phyloP scores from a whole-genome alignment of 1,140 invertebrate species.

The Melitaea cinxia region DNA sequence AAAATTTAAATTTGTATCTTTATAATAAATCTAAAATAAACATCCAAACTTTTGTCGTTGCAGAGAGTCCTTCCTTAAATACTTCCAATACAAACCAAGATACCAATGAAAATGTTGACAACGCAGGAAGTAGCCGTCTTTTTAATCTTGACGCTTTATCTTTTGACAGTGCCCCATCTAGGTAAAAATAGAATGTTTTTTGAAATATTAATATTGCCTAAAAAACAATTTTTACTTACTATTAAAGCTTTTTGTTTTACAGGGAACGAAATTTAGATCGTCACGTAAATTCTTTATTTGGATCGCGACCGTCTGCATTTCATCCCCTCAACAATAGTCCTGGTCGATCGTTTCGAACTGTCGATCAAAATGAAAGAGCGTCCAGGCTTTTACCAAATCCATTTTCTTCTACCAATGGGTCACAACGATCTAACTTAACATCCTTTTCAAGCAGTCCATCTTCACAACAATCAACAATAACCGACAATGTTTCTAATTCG shows the following conservation, averaged over 20 bases:
- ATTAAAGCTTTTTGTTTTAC: slow-evolving; percentile 30
- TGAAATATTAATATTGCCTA: background rate
- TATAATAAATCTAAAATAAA: no score
- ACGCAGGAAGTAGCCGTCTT: slow-evolving; percentile 55
- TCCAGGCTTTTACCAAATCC: slow-evolving; percentile 68
- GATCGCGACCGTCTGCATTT: slow-evolving; percentile 70
- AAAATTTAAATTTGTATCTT: background rate
- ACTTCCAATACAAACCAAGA: slow-evolving; percentile 51
- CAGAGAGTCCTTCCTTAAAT: slow-evolving; percentile 46
- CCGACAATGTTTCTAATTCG: slow-evolving; percentile 45
- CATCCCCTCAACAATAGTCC: slow-evolving; percentile 57
- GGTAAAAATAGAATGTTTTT: slow-evolving; percentile 37
- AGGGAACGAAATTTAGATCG: slow-evolving; percentile 48
- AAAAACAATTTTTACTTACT: slow-evolving; percentile 16
- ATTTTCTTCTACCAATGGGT: slow-evolving; percentile 57
- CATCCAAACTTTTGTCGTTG: no score
- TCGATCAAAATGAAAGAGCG: slow-evolving; percentile 52
- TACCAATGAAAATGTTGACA: slow-evolving; percentile 46
- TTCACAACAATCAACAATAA: slow-evolving; percentile 25
- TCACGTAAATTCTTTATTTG: slow-evolving; percentile 54
- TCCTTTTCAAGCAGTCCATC: slow-evolving; percentile 41
- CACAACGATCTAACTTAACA: slow-evolving; percentile 38
- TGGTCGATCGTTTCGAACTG: slow-evolving; percentile 52
- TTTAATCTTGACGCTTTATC: slow-evolving; percentile 67
- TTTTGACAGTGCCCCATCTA: slow-evolving; percentile 53